Percentiles rank a stretch among this genome's conserved stretches.
phyloP scores from a whole-genome alignment of 1,140 invertebrate species.

The Glossosoma conforme region DNA sequence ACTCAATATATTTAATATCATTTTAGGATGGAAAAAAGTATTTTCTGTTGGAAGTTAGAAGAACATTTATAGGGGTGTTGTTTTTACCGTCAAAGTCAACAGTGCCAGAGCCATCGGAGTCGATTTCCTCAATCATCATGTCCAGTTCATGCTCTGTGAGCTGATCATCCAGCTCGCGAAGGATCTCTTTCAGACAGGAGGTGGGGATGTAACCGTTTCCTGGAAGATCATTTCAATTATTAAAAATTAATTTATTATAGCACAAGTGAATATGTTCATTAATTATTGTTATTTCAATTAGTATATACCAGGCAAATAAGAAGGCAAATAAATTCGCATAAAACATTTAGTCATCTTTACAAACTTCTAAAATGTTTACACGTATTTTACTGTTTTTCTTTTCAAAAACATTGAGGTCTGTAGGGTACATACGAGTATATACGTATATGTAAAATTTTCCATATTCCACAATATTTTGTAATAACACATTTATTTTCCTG shows the following conservation, averaged over 20 bases:
- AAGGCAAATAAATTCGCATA: not conserved
- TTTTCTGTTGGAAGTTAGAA: no score
- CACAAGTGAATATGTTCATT: not conserved
- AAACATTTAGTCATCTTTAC: no score
- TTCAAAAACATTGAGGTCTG: no score
- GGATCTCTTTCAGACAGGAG: constrained; percentile 83
- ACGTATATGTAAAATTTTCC: no score
- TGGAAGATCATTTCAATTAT: constrained; percentile 37
- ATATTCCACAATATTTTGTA: no score
- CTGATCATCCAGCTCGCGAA: constrained; percentile 88
- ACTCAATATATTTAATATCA: no score
- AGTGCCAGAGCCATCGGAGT: constrained; percentile 82
- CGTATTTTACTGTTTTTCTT: no score
- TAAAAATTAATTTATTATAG: not conserved
- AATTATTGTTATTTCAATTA: not conserved
- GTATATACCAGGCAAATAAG: not conserved
- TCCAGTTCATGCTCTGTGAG: constrained; percentile 88
- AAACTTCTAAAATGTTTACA: no score
- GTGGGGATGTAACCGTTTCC: constrained; percentile 96
- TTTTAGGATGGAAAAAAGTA: no score
- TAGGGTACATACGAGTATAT: no score
- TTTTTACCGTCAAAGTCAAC: constrained; percentile 62
- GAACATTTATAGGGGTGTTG: no score
- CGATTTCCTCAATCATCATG: constrained; percentile 95
- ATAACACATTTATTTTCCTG: no score